These are phyloP conservation scores for Naja naja DNA, from an alignment of 2,113 vertebrate species.

Conservation along the genomic window DNA sequence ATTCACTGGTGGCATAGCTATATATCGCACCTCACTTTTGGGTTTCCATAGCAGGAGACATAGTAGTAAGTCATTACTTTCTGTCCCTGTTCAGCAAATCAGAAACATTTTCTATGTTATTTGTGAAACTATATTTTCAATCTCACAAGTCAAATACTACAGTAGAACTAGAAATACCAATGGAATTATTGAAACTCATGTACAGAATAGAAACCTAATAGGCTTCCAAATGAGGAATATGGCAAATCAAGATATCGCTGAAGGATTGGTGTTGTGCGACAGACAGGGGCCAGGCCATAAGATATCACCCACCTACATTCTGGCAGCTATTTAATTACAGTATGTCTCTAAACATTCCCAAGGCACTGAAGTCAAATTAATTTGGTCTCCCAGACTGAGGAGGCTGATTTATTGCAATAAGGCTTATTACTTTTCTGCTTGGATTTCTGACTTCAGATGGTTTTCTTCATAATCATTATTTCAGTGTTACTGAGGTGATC, in stretches of 20 bases:
- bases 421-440: background rate
- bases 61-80: background rate
- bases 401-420: background rate
- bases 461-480: background rate
- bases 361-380: background rate
- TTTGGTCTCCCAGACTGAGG: background rate
- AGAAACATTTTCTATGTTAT: slow-evolving; percentile 17
- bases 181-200: background rate
- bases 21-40: slow-evolving; percentile 27
- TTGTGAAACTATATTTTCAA: background rate
- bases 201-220: background rate
- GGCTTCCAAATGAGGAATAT: background rate
- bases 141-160: slow-evolving; percentile 40
- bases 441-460: background rate
- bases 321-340: background rate
- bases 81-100: slow-evolving; percentile 15
- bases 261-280: background rate
- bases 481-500: background rate
- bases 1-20: slow-evolving; percentile 49
- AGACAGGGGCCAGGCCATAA: background rate
- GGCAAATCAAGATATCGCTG: background rate
- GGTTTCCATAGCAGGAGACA: slow-evolving; percentile 23
- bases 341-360: background rate
- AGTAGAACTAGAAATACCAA: background rate
- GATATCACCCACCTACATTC: background rate